Evolutionary conservation across 92 coral and sea anemone species (phyloP).

Genomic region (Zoanthus sansibaricus): DNA sequence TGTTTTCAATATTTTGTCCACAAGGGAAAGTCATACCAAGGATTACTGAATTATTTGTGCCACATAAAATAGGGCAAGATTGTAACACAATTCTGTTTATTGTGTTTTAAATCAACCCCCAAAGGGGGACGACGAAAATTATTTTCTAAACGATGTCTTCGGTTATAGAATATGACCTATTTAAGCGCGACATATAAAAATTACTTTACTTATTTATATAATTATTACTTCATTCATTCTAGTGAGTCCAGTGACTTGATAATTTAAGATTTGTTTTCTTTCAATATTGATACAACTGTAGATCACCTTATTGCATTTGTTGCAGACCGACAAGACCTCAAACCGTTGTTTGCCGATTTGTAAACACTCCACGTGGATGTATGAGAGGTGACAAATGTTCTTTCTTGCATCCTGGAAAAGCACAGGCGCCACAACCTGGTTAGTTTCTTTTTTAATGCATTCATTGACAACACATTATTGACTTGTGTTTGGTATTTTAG

Average conservation of each 20-base stretch:
- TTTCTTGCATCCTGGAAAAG: constrained; percentile 43
- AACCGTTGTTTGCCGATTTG: constrained; percentile 42
- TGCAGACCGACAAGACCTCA: neutral
- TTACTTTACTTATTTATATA: too few species aligned
- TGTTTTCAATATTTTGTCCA: too few species aligned
- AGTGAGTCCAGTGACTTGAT: neutral
- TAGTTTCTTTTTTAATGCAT: neutral
- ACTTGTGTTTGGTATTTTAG: too few species aligned
- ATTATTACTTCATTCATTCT: neutral
- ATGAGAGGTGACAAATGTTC: constrained; percentile 42
- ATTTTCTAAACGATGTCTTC: too few species aligned
- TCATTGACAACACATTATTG: too few species aligned
- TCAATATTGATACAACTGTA: neutral
- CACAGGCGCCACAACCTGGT: constrained; percentile 1
- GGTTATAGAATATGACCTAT: too few species aligned
- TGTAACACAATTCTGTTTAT: neutral
- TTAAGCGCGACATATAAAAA: too few species aligned
- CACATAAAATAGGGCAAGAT: too few species aligned
- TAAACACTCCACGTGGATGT: constrained; percentile 49
- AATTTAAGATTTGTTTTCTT: neutral
- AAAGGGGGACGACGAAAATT: too few species aligned
- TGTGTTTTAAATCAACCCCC: too few species aligned
- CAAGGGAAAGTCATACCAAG: too few species aligned
- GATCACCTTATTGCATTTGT: neutral
- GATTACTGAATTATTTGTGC: too few species aligned